Evolutionary conservation across 2,113 vertebrate species (phyloP).

Genomic region (Sardina pilchardus): DNA sequence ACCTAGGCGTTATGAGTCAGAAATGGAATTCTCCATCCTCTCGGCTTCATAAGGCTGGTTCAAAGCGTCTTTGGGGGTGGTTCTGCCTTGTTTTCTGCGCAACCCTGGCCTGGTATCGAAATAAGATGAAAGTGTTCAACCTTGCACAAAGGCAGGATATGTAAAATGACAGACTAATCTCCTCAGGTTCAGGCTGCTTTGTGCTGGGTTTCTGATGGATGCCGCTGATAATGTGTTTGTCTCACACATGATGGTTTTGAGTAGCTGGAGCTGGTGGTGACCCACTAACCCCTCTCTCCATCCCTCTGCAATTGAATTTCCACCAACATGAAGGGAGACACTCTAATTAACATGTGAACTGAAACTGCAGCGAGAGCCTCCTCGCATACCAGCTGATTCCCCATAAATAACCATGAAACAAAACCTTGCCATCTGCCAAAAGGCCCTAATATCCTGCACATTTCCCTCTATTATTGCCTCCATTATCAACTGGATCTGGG

Average conservation of each 20-base stretch:
- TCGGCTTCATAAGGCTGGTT: not conserved
- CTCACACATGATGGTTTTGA: not conserved
- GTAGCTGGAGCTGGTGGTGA: not conserved
- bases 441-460: not conserved
- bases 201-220: not conserved
- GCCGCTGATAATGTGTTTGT: not conserved
- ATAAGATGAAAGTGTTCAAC: not conserved
- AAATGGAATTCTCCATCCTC: not conserved
- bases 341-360: constrained; percentile 6
- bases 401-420: constrained; percentile 12
- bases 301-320: constrained; percentile 13
- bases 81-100: not conserved
- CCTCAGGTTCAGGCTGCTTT: not conserved
- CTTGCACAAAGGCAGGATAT: not conserved
- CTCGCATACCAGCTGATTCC: not conserved
- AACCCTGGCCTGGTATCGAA: not conserved
- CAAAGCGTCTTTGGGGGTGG: not conserved
- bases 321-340: not conserved
- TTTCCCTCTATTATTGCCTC: constrained; percentile 7
- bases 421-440: constrained; percentile 34
- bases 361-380: not conserved
- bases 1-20: not conserved
- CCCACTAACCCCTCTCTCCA: constrained; percentile 3
- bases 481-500: constrained; percentile 1
- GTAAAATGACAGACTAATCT: not conserved